Evolutionary conservation across 1,140 invertebrate genomes (phyloP).

Genomic region (Luehdorfia chinensis): DNA sequence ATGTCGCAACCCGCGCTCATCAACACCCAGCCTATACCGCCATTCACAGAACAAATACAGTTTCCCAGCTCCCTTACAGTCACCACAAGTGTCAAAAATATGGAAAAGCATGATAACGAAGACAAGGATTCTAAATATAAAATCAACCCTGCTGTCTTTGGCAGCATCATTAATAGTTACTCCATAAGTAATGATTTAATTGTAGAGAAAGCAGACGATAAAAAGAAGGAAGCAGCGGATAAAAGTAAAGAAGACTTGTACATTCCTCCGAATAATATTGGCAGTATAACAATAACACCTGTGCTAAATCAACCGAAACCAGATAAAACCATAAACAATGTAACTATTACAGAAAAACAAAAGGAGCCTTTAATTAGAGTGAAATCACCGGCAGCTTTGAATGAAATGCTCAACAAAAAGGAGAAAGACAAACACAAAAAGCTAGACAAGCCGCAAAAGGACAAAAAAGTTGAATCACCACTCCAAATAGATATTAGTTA

Average conservation of each 20-base stretch:
- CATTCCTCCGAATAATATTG: constrained; percentile 59
- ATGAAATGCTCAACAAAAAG: constrained; percentile 58
- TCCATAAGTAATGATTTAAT: constrained; percentile 43
- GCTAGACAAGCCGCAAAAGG: constrained; percentile 26
- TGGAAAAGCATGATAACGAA: constrained; percentile 30
- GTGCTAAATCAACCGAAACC: constrained; percentile 38
- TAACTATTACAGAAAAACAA: constrained; percentile 28
- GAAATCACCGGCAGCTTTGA: constrained; percentile 58
- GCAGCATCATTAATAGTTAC: constrained; percentile 39
- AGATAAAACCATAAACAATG: constrained; percentile 34
- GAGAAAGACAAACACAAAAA: constrained; percentile 53
- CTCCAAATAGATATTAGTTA: constrained; percentile 53
- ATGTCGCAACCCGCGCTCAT: constrained; percentile 24
- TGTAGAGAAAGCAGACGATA: constrained; percentile 46
- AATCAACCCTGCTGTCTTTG: constrained; percentile 34
- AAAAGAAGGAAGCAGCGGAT: constrained; percentile 37
- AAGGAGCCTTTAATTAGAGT: constrained; percentile 51
- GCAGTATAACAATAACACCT: constrained; percentile 69
- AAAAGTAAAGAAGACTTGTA: constrained; percentile 50
- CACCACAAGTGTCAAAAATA: constrained; percentile 45
- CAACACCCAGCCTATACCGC: constrained; percentile 4
- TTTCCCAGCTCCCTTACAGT: constrained; percentile 66
- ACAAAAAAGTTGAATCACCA: constrained; percentile 39
- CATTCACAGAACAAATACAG: constrained; percentile 46
- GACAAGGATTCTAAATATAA: constrained; percentile 41